These are phyloP conservation scores for Spodoptera exigua DNA, from an alignment of 2,888 invertebrate species.

Conservation along the genomic window DNA sequence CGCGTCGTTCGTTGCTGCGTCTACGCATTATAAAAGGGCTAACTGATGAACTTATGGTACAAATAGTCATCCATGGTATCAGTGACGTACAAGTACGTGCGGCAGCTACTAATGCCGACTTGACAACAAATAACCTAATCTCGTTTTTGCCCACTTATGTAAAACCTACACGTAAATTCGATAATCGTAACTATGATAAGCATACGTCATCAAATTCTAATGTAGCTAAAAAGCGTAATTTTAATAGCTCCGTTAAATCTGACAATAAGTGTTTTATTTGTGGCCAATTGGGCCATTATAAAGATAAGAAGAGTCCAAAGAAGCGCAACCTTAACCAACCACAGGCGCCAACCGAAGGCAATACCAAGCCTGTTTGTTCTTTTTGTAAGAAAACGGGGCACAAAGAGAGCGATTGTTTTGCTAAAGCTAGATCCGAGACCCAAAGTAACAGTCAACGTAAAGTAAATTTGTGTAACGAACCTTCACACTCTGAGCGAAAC, in stretches of 20 bases:
- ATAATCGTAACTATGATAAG: no score
- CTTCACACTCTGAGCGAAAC: background rate
- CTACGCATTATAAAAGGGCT: slow-evolving; percentile 1
- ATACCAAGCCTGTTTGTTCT: background rate
- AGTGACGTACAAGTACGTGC: no score
- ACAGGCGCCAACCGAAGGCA: background rate
- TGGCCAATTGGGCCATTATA: background rate
- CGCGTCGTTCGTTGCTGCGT: slow-evolving; percentile 3
- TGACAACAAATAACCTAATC: background rate
- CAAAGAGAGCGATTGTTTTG: background rate
- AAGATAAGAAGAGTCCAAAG: background rate
- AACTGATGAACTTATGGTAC: background rate
- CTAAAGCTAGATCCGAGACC: background rate
- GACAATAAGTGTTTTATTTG: background rate
- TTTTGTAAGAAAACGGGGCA: background rate
- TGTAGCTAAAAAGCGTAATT: background rate
- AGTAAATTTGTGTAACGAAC: background rate
- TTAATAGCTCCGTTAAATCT: background rate
- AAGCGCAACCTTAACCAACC: background rate
- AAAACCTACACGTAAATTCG: background rate
- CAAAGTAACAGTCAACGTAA: background rate
- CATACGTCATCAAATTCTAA: no score
- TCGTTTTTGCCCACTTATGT: background rate
- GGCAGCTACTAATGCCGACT: background rate
- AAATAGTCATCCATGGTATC: no score